Evolutionary conservation across 1,140 invertebrate species (phyloP), one percentile per base, ranked within the genome.

Genomic region (Drosophila fuyamai): DNA sequence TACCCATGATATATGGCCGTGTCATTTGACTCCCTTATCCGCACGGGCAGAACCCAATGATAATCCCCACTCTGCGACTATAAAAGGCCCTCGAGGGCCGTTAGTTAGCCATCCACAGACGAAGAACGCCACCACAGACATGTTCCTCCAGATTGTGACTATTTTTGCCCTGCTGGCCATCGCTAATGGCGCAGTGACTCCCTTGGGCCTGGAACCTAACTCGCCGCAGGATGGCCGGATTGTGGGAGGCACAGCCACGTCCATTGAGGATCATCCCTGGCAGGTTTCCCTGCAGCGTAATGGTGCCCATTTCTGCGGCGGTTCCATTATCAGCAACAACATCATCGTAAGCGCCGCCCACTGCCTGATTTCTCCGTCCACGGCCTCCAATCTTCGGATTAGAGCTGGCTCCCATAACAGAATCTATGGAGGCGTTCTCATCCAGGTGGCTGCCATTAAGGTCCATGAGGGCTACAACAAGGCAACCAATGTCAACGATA

Each of bases 271-370:
- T 1, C 68, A 65, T 59, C 89, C 89, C 0, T 91, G 81, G 77
- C 81, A 85, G 46, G 67, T 91, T 12, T 91, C 89, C 1, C 27
- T 89, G 23, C 83, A 85, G 10, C 63, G 65, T 6, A 61, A 58
- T 0, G 81, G 89, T 32, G 56, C 57, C 5, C 93, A 93, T 58
- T 59, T 46, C 23, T 95, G 95, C 76, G 95, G 95, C 9, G 95
- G 94, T 9, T 93, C 94, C 9, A 93, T 95, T 51, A 92, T 95
- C 71, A 71, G 78, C 76, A 53, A 29, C 23, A 72, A 72, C 7
- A 93, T 92, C 62, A 90, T 94, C 3, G 44, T 85, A 0, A 86
- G 82, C 9, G 82, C 82, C 10, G 82, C 82, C 14, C 82, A 85
- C 38, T 85, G 82, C 9, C 56, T 85, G 18, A 8, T 58, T 27